Percentiles rank a stretch among this genome's conserved stretches.
phyloP scores from a whole-genome alignment of 2,797 vertebrate species.

The Tarsius wallacei region DNA sequence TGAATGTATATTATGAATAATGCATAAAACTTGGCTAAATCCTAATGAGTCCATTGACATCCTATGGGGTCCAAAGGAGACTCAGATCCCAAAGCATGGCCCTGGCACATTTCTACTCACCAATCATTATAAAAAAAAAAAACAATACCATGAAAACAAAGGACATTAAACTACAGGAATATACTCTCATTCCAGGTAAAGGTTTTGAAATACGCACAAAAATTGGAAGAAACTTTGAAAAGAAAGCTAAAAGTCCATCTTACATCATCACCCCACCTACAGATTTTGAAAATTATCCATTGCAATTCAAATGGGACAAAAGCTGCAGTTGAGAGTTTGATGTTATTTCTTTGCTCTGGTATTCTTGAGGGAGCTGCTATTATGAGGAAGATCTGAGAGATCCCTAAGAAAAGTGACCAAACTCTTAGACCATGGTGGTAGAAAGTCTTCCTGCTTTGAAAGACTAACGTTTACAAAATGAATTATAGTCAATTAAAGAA shows the following conservation, averaged over 20 bases:
- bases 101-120: slow-evolving; percentile 77
- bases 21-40: slow-evolving; percentile 92
- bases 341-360: slow-evolving; percentile 72
- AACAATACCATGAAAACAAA: slow-evolving; percentile 87
- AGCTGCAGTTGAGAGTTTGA: slow-evolving; percentile 53
- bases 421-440: not conserved
- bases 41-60: slow-evolving; percentile 92
- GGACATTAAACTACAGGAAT: slow-evolving; percentile 82
- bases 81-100: slow-evolving; percentile 89
- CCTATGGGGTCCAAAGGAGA: slow-evolving; percentile 90
- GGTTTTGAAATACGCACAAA: slow-evolving; percentile 73
- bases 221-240: slow-evolving; percentile 80
- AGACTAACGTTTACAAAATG: slow-evolving; percentile 68
- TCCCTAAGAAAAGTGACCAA: slow-evolving; percentile 60
- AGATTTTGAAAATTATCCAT: slow-evolving; percentile 76
- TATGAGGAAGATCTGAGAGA: slow-evolving; percentile 66
- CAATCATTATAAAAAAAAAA: slow-evolving; percentile 77
- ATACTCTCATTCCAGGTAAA: slow-evolving; percentile 66
- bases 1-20: slow-evolving; percentile 93
- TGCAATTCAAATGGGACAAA: slow-evolving; percentile 83
- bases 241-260: slow-evolving; percentile 75
- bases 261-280: slow-evolving; percentile 72
- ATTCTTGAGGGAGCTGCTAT: slow-evolving; percentile 68
- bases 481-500: slow-evolving; percentile 76
- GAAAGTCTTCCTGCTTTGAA: slow-evolving; percentile 63